These are phyloP conservation scores for Mastigias papua DNA, from an alignment of 30 jellyfish, hydroid and myxozoan genomes.

Conservation along the genomic window DNA sequence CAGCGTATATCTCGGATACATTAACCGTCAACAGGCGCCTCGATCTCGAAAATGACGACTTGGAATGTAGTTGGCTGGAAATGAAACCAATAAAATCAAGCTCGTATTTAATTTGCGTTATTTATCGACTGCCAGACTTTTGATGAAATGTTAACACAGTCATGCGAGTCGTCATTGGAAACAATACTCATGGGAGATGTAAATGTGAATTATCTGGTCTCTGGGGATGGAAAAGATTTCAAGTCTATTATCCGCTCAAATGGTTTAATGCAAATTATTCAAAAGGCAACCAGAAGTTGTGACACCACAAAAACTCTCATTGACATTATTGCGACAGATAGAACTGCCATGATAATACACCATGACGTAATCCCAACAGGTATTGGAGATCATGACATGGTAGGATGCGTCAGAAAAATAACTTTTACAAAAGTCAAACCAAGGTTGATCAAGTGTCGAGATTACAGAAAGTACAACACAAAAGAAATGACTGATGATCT, in stretches of 20 bases:
- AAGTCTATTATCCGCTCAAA: conserved; percentile 1
- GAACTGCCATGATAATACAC: conserved; percentile 25
- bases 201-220: conserved; percentile 67
- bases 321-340: conserved; percentile 57
- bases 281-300: conserved; percentile 66
- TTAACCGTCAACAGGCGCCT: conserved; percentile 49
- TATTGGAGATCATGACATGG: conserved; percentile 64
- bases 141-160: conserved; percentile 15
- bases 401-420: conserved; percentile 76
- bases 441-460: conserved; percentile 64
- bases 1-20: conserved; percentile 67
- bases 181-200: conserved; percentile 76
- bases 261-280: too few species aligned
- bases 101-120: conserved; percentile 51
- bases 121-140: conserved; percentile 75
- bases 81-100: conserved; percentile 57
- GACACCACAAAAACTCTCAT: conserved; percentile 49
- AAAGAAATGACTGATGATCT: conserved; percentile 38
- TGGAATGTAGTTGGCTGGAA: conserved; percentile 73
- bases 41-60: conserved; percentile 67
- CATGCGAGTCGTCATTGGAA: conserved; percentile 51
- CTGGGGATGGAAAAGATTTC: conserved; percentile 43
- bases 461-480: conserved; percentile 61
- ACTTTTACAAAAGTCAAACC: conserved; percentile 21
- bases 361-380: conserved; percentile 57